Evolutionary conservation across 2,113 vertebrate species (phyloP).

Genomic region (Tenrec ecaudatus): DNA sequence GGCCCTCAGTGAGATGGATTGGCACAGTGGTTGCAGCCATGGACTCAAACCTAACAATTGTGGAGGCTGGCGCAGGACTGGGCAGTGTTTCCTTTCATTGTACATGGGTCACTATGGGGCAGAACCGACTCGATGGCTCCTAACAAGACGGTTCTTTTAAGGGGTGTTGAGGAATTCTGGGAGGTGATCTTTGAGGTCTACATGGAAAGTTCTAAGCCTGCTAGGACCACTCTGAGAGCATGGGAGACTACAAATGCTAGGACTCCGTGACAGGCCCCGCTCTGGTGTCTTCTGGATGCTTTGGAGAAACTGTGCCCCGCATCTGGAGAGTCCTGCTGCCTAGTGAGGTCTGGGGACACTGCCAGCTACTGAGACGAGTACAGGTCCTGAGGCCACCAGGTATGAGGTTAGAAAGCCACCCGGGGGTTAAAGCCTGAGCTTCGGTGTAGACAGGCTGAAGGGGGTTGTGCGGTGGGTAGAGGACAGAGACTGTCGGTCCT

Average conservation of each 20-base stretch:
- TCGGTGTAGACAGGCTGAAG: neutral
- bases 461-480: neutral
- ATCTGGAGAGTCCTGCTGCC: neutral
- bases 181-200: neutral
- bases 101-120: too few species aligned
- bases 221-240: neutral
- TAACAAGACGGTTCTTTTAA: neutral
- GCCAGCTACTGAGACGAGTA: neutral
- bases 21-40: too few species aligned
- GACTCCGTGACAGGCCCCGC: neutral
- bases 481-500: neutral
- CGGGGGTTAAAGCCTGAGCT: neutral
- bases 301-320: neutral
- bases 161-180: neutral
- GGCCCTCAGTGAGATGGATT: too few species aligned
- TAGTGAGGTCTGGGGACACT: neutral
- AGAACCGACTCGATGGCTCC: too few species aligned
- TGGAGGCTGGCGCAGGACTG: too few species aligned
- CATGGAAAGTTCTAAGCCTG: neutral
- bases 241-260: accelerated
- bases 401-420: neutral
- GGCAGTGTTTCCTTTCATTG: too few species aligned
- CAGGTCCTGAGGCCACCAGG: too few species aligned
- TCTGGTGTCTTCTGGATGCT: neutral
- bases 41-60: too few species aligned